Conservation (phyloP, 2,888 invertebrate species). For the Drepana falcataria region DNA sequence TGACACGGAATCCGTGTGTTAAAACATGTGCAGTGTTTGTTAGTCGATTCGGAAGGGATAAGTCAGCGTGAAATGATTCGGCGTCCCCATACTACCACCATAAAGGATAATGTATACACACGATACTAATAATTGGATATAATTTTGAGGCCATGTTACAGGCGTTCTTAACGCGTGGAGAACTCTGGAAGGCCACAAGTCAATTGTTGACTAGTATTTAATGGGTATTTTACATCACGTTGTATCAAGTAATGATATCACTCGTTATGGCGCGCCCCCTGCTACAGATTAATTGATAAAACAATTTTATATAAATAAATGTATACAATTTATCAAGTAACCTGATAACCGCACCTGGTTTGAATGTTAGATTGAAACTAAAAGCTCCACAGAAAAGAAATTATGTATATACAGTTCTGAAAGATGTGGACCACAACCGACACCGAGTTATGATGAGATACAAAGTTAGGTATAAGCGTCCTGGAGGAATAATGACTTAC, state of each 20-base stretch:
- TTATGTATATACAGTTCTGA: conserved; percentile 62
- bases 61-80: conserved; percentile 73
- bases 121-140: conserved; percentile 38
- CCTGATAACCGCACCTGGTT: conserved; percentile 54
- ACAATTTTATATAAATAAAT: conserved; percentile 14
- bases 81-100: conserved; percentile 72
- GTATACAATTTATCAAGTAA: conserved; percentile 54
- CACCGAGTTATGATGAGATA: conserved; percentile 65
- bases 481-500: conserved; percentile 93
- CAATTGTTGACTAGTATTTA: conserved; percentile 23
- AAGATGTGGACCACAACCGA: conserved; percentile 45
- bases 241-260: conserved; percentile 24
- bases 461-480: conserved; percentile 47
- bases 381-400: conserved; percentile 67
- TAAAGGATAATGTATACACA: conserved; percentile 56
- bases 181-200: conserved; percentile 77
- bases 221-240: conserved; percentile 33
- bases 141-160: conserved; percentile 51
- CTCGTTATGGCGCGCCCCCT: conserved; percentile 41
- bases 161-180: conserved; percentile 60
- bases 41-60: conserved; percentile 67
- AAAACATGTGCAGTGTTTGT: conserved; percentile 73
- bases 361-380: conserved; percentile 71
- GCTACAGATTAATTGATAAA: conserved; percentile 62
- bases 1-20: conserved; percentile 48